Evolutionary conservation across 2,797 vertebrate genomes (phyloP).

Genomic region (Cephalopachus bancanus): DNA sequence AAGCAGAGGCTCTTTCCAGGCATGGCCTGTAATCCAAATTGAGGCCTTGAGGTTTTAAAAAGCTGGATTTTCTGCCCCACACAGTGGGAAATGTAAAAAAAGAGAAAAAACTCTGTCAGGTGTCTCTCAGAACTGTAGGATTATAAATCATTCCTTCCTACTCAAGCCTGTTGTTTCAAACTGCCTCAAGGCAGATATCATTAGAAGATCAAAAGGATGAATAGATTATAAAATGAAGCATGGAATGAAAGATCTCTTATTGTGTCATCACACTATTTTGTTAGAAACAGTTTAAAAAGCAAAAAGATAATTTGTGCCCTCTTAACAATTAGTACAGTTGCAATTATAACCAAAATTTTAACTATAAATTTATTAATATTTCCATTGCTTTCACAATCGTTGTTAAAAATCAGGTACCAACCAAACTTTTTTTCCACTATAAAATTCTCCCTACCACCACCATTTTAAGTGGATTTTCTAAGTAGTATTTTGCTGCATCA

Average conservation of each 20-base stretch:
- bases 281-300: neutral
- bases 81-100: neutral
- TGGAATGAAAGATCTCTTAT: neutral
- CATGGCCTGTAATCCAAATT: neutral
- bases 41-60: neutral
- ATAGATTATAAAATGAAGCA: neutral
- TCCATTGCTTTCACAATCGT: neutral
- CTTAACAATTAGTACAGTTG: neutral
- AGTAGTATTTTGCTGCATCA: neutral
- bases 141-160: neutral
- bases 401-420: neutral
- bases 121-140: constrained; percentile 1
- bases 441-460: neutral
- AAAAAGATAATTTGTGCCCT: neutral
- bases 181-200: neutral
- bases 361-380: constrained; percentile 16
- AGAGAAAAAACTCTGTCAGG: neutral
- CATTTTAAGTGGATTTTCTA: neutral
- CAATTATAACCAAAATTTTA: neutral
- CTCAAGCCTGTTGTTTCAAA: neutral
- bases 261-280: neutral
- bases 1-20: neutral
- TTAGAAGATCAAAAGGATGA: neutral
- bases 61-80: neutral
- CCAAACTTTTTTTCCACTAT: neutral